A percentile compares a stretch with the other conserved stretches of the same genome.
Conservation (phyloP, 35 echinoderm and acorn worm genomes). For the Amphiura filiformis region DNA sequence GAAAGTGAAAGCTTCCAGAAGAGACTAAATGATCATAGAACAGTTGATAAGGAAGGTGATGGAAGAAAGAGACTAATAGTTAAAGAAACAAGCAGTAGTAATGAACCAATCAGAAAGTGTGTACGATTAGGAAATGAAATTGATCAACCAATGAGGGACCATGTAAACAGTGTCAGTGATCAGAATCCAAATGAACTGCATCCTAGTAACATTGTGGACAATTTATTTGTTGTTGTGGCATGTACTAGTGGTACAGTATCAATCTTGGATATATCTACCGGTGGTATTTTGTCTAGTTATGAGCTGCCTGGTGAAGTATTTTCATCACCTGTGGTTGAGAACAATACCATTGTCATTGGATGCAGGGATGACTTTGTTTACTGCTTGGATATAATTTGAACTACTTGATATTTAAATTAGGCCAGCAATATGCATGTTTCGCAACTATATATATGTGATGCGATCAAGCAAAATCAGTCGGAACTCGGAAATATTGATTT, state of each 20-base stretch:
- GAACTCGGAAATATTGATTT: no score
- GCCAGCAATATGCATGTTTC: no score
- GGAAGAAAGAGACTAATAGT: no score
- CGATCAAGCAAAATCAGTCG: no score
- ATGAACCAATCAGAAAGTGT: background rate
- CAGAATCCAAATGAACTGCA: no score
- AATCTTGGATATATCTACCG: slow-evolving; percentile 45
- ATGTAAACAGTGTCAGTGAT: no score
- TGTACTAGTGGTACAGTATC: slow-evolving; percentile 29
- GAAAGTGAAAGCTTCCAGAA: background rate
- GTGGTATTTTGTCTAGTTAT: slow-evolving; percentile 12
- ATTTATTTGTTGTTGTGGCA: slow-evolving; percentile 15
- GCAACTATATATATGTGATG: no score
- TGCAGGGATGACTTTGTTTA: slow-evolving; percentile 72
- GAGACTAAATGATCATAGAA: no score
- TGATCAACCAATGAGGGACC: background rate
- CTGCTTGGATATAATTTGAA: slow-evolving; percentile 18
- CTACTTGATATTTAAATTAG: background rate
- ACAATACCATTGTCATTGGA: slow-evolving; percentile 20
- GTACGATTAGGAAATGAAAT: background rate
- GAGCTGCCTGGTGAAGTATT: slow-evolving; percentile 56
- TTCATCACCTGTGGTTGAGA: slow-evolving; percentile 49
- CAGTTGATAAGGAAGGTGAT: no score
- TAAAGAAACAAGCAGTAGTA: background rate
- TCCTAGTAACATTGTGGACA: no score